Base-by-base conservation (phyloP, 2,113 vertebrate species). In the Gnathonemus longibarbis region DNA sequence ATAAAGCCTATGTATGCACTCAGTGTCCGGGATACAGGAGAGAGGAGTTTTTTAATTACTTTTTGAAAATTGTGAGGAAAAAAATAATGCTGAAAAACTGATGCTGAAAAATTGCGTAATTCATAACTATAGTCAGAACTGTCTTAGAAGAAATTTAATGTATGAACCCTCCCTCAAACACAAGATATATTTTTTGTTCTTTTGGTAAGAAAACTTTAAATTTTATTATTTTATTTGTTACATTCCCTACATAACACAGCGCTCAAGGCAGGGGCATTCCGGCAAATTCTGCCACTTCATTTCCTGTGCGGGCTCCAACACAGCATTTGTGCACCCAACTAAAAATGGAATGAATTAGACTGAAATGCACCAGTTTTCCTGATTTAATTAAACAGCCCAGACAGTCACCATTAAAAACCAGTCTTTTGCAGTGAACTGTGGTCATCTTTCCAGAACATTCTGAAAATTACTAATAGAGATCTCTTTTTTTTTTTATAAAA, bases 1-100 rank as follows among this genome's bases (percentile, higher is more conserved):
- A 90, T 91, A 90, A 92, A 89, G 90, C 19, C 31, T 90, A 89
- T 90, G 89, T 92, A 89, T 89, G 35, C 77, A 89, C 66, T 84
- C 42, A 84, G 53, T 35, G 49, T 62, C 50, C 5, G 46, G 21
- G 84, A 3, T 74, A 19, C n/a, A 45, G 31, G 35, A 86, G 46
- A 86, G 45, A 15, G 48, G 31, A 39, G 11, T 89, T 13, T 13
- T 45, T 84, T 27, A 74, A 42, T 21, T 52, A 21, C 46, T n/a
- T 24, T 24, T 46, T 46, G 24, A n/a, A 84, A 84, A 84, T 10
- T 17, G 2, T 48, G 21, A n/a, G 19, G 21, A 45, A 46, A 84
- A 35, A 31, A 17, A 35, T 31, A 1, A 35, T 39, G 31, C 11
- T 17, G 4, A 35, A 39, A 77, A 77, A 17, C 10, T 15, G 49